Conservation (phyloP, 2,113 vertebrate species). For the Sclerurus mexicanus region DNA sequence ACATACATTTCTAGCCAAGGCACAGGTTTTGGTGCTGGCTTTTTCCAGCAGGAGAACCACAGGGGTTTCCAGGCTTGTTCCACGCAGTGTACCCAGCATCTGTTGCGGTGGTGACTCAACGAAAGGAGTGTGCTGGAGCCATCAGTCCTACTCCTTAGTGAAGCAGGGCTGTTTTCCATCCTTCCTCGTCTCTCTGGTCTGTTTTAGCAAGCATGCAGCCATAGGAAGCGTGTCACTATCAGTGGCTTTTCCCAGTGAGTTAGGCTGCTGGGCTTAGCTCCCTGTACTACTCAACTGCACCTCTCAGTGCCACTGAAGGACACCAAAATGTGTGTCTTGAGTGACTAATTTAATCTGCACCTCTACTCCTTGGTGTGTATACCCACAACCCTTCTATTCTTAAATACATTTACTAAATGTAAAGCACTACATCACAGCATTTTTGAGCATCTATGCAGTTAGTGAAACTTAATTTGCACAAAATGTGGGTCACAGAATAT, state of each 20-base stretch:
- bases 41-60: neutral
- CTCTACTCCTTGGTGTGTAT: neutral
- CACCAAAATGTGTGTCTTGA: neutral
- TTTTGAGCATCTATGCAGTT: neutral
- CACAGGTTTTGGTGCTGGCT: neutral
- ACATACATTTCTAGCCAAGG: fast-evolving
- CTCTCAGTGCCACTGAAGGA: neutral
- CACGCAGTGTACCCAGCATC: neutral
- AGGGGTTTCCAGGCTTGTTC: neutral
- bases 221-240: neutral
- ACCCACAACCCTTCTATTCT: neutral
- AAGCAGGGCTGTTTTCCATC: neutral
- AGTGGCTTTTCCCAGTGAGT: neutral
- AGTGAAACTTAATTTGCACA: conserved; percentile 17
- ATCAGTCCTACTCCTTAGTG: fast-evolving
- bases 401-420: neutral
- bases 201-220: neutral
- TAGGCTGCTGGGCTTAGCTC: neutral
- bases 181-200: neutral
- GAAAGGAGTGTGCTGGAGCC: neutral
- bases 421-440: neutral
- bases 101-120: neutral
- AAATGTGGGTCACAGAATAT: neutral
- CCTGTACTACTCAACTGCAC: neutral
- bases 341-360: neutral